Base-by-base conservation (phyloP, 1,140 invertebrate genomes). In the Adoxophyes honmai region DNA sequence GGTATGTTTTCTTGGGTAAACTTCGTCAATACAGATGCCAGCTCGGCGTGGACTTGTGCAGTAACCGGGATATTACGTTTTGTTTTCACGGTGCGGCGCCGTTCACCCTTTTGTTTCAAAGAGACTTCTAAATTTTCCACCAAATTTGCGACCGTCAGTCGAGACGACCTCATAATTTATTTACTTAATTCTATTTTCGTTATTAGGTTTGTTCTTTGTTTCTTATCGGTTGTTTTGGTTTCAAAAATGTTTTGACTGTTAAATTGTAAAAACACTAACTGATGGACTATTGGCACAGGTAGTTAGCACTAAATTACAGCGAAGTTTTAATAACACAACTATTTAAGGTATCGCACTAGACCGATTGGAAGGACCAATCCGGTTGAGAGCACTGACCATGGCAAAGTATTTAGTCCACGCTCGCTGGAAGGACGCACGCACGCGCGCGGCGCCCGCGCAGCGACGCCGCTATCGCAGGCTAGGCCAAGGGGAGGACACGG, bases 1-100 rank as follows among this genome's bases (percentile, higher is more conserved):
- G 21, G 21, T 28, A 28, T 28, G 21, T 28, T 28, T 28, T 28
- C 21, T 28, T 28, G 21, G 21, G 6, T 3, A 6, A 28, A 28
- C 21, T 28, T 28, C 21, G 6, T 3, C 21, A 6, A 28, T 28
- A 28, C 42, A 10, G 42, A 14, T 37, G 9, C 13, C 44, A 55
- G 48, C 33, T 37, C 48, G 53, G 54, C 53, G 3, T 39, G 36
- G 18, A 21, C 39, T 44, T n/a, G 21, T 44, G 8, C 16, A 44
- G 18, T 21, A 44, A 44, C 9, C 10, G n/a, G 18, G 6, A 33
- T 48, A 7, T 28, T 48, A 13, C 21, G 6, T 48, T 48, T 48
- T 48, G 10, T 21, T 48, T 48, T 48, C 42, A 48, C 74, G 78
- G 76, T 81, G 78, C 78, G 78, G 78, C 57, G 70, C 76, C 71